Percentiles rank a stretch among this genome's conserved stretches.
phyloP scores from a whole-genome alignment of 1,140 invertebrate species.

The Epicauta chinensis region DNA sequence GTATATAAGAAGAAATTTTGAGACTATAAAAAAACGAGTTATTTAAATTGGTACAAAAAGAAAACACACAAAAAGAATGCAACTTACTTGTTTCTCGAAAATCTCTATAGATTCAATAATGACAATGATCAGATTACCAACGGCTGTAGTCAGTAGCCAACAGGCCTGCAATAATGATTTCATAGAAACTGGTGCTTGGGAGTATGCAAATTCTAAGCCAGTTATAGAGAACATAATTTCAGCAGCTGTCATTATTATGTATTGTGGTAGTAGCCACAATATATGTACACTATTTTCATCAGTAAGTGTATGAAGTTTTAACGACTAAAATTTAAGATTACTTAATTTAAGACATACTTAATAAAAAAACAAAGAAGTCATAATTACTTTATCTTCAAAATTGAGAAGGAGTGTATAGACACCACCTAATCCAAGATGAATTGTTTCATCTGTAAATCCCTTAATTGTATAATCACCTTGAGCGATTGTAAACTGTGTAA shows the following conservation, averaged over 20 bases:
- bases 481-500: background rate
- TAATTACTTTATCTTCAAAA: background rate
- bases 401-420: background rate
- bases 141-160: conserved; percentile 83
- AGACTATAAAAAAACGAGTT: conserved; percentile 50
- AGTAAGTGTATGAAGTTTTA: conserved; percentile 45
- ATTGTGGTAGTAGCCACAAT: conserved; percentile 80
- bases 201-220: conserved; percentile 87
- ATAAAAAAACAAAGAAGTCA: background rate
- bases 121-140: conserved; percentile 87
- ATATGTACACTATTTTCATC: conserved; percentile 69
- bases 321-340: conserved; percentile 13
- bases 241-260: conserved; percentile 76
- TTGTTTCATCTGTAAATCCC: background rate
- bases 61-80: conserved; percentile 5
- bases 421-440: background rate
- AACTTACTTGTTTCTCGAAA: conserved; percentile 58
- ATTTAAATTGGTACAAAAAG: conserved; percentile 38
- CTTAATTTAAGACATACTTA: background rate
- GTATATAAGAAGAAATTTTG: conserved; percentile 86
- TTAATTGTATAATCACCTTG: background rate
- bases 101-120: conserved; percentile 61
- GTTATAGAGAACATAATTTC: conserved; percentile 87
- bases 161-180: conserved; percentile 85
- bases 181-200: conserved; percentile 84